Base-by-base conservation (phyloP, 2,888 invertebrate species). In the Cephus nigrinus region DNA sequence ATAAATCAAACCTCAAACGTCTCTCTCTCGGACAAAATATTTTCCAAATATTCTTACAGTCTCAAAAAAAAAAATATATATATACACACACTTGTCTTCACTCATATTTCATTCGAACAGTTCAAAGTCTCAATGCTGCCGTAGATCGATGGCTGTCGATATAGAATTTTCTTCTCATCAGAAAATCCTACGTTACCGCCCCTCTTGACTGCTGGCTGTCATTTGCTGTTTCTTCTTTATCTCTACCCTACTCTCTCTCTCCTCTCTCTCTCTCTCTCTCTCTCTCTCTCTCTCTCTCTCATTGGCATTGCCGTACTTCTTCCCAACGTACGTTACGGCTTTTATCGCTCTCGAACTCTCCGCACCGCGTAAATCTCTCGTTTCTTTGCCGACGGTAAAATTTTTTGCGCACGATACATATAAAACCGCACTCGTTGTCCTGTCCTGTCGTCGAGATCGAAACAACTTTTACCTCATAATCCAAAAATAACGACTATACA, bases 221-320 rank as follows among this genome's bases (percentile, higher is more conserved):
- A 55, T 55, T 55, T 23, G 55, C 23, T 55, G 40, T 55, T 55
- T 55, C 15, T 55, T 55, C 15, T 77, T 71, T 68, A 32, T 73
- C 73, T 32, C 31, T 32, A 32, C 32, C 32, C 32, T 32, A 73
- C 34, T 71, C 74, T 74, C 76, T 73, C 76, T 77, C 34, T 74
- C 69, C 78, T 77, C 73, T 34, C 31, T 73, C 68, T 71, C 79
- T 76, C 74, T 68, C n/a, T 36, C 76, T 78, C 69, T 75, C 71
- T n/a, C 75, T 35, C 55, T 30, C 33, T 68, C 11, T 68, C 30
- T 69, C 77, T 78, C 73, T 35, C 76, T 78, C 77, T 75, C 77
- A 75, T 78, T 75, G 68, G 72, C 69, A 69, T 35, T 55, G 23
- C 9, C 23, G 23, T 23, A 55, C 55, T 55, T 55, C 23, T 23